Percentiles rank a stretch among this genome's conserved stretches.
Conservation (phyloP, 2,113 vertebrate species). For the Tetrao urogallus region DNA sequence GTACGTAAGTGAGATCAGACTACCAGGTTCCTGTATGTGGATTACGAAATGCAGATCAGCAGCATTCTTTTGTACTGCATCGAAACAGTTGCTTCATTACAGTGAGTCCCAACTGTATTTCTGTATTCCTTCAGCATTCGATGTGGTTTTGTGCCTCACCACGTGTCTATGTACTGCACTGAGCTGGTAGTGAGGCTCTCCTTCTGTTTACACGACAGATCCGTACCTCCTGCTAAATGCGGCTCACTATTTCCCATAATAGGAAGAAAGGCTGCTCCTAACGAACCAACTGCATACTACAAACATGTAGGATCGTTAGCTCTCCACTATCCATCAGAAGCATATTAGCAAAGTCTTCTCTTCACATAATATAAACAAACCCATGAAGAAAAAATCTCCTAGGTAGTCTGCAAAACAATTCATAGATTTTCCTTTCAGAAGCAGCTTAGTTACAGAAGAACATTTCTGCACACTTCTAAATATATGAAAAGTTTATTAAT, state of each 20-base stretch:
- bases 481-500: no score
- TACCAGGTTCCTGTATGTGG: neutral
- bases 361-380: neutral
- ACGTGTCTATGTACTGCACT: neutral
- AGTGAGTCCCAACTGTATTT: neutral
- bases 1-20: neutral
- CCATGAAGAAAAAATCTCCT: neutral
- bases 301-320: neutral
- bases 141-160: neutral
- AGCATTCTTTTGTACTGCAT: neutral
- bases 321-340: neutral
- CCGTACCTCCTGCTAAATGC: slow-evolving; percentile 56
- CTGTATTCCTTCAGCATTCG: neutral
- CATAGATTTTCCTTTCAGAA: neutral
- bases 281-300: neutral
- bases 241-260: slow-evolving; percentile 52
- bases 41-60: slow-evolving; percentile 14
- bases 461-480: neutral
- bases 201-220: slow-evolving; percentile 41
- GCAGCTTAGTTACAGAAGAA: neutral
- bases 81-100: slow-evolving; percentile 3
- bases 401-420: neutral
- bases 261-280: slow-evolving; percentile 62
- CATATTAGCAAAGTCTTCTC: neutral
- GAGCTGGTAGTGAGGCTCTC: slow-evolving; percentile 37